These are phyloP conservation scores for Gobio gobio DNA, from an alignment of 2,113 vertebrate species.

Conservation along the genomic window DNA sequence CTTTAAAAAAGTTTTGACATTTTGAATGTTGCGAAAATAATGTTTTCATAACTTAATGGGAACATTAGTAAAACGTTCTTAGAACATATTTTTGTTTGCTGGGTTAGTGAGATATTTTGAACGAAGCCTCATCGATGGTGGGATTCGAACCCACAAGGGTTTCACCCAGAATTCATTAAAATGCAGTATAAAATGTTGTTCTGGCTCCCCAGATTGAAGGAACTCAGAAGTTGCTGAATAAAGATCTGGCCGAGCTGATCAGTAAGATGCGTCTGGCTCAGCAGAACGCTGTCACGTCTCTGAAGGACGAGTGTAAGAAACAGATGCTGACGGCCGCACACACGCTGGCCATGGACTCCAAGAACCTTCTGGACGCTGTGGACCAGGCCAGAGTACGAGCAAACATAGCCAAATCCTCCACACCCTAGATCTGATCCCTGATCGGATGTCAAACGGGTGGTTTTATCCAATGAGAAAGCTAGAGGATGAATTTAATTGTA, in stretches of 20 bases:
- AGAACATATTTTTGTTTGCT: no score
- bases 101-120: no score
- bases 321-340: constrained; percentile 94
- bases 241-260: constrained; percentile 90
- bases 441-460: background rate
- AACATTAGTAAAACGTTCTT: no score
- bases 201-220: constrained; percentile 78
- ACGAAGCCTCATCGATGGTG: no score
- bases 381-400: constrained; percentile 89
- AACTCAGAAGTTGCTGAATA: constrained; percentile 93
- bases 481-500: background rate
- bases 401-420: constrained; percentile 76
- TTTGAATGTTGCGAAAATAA: no score
- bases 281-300: constrained; percentile 88
- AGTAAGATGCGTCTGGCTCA: constrained; percentile 94
- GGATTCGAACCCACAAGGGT: no score
- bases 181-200: background rate
- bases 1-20: no score
- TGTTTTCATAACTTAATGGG: no score
- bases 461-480: background rate
- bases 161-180: no score
- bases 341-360: constrained; percentile 90
- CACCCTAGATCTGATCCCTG: constrained; percentile 37
- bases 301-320: constrained; percentile 88
- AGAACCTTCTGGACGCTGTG: constrained; percentile 93